Percentiles rank a stretch among this genome's conserved stretches.
Conservation (phyloP, 2,888 invertebrate species). For the Aproaerema taeniolella region DNA sequence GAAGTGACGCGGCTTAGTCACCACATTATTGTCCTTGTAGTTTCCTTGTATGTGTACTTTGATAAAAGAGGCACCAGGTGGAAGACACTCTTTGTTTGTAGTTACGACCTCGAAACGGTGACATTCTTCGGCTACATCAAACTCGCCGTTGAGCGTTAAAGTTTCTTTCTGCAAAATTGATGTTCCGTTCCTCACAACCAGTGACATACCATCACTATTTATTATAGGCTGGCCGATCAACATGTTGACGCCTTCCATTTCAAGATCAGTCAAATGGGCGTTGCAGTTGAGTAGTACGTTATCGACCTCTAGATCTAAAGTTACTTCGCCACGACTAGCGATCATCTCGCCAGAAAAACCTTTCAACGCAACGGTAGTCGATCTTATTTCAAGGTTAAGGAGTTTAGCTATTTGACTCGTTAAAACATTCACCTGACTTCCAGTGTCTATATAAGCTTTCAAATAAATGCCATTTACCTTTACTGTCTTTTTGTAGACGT, state of each 20-base stretch:
- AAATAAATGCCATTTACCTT: slow-evolving; percentile 15
- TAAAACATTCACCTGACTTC: slow-evolving; percentile 2
- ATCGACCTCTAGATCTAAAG: neutral
- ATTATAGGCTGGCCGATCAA: no score
- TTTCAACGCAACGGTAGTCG: neutral
- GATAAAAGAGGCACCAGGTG: no score
- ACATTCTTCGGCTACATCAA: no score
- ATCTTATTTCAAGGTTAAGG: neutral
- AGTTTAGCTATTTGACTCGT: neutral
- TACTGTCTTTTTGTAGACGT: slow-evolving; percentile 15
- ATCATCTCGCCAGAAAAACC: neutral
- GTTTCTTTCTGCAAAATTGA: no score
- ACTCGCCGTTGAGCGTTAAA: no score
- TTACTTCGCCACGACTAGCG: neutral
- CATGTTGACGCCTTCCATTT: slow-evolving; percentile 18
- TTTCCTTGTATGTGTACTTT: no score
- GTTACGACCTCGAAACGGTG: no score
- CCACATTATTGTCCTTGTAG: no score
- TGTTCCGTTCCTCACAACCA: no score
- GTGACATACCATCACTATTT: no score
- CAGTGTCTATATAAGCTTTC: slow-evolving; percentile 6
- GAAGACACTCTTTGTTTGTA: no score
- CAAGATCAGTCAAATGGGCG: neutral
- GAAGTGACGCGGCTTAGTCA: no score
- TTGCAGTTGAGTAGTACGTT: neutral